Evolutionary conservation across 2,113 vertebrate genomes (phyloP).

Genomic region (Thunnus maccoyii): DNA sequence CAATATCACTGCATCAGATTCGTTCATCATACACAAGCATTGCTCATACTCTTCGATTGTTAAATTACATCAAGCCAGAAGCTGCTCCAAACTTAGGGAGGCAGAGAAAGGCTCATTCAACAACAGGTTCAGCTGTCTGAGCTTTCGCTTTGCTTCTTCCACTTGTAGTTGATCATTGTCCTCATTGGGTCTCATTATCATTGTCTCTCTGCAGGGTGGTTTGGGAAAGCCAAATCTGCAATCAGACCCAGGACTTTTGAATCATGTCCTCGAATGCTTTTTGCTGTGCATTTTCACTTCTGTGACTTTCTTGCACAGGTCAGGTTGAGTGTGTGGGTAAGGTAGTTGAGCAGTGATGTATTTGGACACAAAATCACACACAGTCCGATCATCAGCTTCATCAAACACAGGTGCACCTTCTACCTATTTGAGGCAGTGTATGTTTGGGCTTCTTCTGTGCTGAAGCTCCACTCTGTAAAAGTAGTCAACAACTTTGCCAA

Average conservation of each 20-base stretch:
- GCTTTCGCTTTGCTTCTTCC: not conserved
- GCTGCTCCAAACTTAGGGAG: not conserved
- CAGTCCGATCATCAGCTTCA: not conserved
- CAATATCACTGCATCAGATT: not conserved
- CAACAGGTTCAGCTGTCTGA: constrained; percentile 4
- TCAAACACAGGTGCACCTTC: not conserved
- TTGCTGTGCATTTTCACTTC: constrained; percentile 60
- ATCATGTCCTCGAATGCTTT: constrained; percentile 43
- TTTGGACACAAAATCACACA: constrained; percentile 21
- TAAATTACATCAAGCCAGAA: constrained; percentile 12
- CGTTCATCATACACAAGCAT: not conserved
- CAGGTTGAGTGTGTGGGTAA: constrained; percentile 37
- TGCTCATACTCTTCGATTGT: constrained; percentile 3
- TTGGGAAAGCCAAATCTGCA: constrained; percentile 62
- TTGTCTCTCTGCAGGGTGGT: not conserved
- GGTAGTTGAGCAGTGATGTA: constrained; percentile 55
- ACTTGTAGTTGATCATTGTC: not conserved
- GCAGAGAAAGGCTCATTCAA: not conserved
- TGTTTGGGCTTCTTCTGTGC: constrained; percentile 36
- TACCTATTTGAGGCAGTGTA: constrained; percentile 24
- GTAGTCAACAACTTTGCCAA: constrained; percentile 20
- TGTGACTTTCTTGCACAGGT: constrained; percentile 49
- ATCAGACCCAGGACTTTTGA: constrained; percentile 7
- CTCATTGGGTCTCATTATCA: not conserved
- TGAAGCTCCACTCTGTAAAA: constrained; percentile 55